Evolutionary conservation across 2,113 vertebrate genomes (phyloP), one percentile per base, ranked within the genome.

Genomic region (Ornithorhynchus anatinus): DNA sequence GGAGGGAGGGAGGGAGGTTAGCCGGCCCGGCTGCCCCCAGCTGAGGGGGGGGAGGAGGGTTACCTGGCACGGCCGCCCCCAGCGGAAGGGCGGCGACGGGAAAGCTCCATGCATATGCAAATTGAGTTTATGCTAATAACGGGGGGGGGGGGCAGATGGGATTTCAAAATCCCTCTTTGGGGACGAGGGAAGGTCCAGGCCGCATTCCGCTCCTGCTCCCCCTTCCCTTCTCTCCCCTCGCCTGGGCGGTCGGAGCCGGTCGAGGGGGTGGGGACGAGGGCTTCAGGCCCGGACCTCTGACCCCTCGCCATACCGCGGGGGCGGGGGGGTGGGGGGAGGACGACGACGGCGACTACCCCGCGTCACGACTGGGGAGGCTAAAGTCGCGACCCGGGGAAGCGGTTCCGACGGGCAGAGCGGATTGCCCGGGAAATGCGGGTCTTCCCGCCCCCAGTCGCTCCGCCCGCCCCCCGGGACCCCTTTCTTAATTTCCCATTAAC

Each of bases 401-500:
- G 75, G 31, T 58, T 60, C 44, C 56, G 45, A 42, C 23, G 22
- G 53, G 42, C 78, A 86, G 39, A 20, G 8, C 75, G 59, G 35
- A 63, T 56, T 5, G 73, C 70, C 60, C 73, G 74, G 59, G 37
- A 43, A 31, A 48, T n/a, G 48, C 64, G 47, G 27, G 13, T 10
- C 31, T 19, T 10, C 44, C 42, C 5, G 51, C 7, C 4, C 10
- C 50, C 61, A 39, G 56, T 79, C 73, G 67, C 35, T 5, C 80
- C 82, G 73, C 44, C 63, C 64, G 69, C 50, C 64, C 81, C 80
- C 83, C 66, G 47, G 59, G 81, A 77, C 81, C 84, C 59, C 80
- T 86, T 76, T 74, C 86, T 84, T 91, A 85, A 92, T 91, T 88
- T 88, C 84, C 87, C 66, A 84, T 88, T 92, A 93, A 90, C 78